Conservation (phyloP, 2,888 invertebrate genomes). For the Mallateleia sp. region DNA sequence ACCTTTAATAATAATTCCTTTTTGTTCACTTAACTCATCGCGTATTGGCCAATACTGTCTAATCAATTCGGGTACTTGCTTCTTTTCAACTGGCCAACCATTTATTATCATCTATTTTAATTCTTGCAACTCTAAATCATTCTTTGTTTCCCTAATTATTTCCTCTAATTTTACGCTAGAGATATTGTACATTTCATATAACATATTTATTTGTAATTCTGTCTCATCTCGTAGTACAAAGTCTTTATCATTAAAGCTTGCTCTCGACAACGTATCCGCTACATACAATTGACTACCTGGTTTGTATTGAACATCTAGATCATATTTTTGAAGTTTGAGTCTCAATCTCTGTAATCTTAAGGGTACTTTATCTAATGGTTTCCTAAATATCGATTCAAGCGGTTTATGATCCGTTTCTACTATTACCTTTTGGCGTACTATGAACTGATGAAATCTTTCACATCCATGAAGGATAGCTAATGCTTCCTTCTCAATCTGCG, state of each 20-base stretch:
- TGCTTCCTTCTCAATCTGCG: too few species aligned
- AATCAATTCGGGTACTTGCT: conserved; percentile 47
- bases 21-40: conserved; percentile 48
- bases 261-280: conserved; percentile 73
- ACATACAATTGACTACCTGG: conserved; percentile 74
- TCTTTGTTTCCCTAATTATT: conserved; percentile 50
- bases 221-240: conserved; percentile 54
- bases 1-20: conserved; percentile 68
- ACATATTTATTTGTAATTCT: conserved; percentile 77
- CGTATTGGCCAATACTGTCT: conserved; percentile 68
- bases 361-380: conserved; percentile 75
- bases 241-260: conserved; percentile 46
- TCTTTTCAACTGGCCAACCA: conserved; percentile 80
- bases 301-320: conserved; percentile 57
- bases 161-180: conserved; percentile 26
- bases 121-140: conserved; percentile 74
- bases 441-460: conserved; percentile 85
- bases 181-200: conserved; percentile 79
- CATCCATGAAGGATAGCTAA: conserved; percentile 83
- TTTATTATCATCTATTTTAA: conserved; percentile 73
- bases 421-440: conserved; percentile 61
- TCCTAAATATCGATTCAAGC: conserved; percentile 82
- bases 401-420: conserved; percentile 85
- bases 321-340: conserved; percentile 60
- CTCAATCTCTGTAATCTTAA: conserved; percentile 78